These are phyloP conservation scores for Abrostola triplasia DNA, from an alignment of 2,888 invertebrate genomes.

Conservation along the genomic window DNA sequence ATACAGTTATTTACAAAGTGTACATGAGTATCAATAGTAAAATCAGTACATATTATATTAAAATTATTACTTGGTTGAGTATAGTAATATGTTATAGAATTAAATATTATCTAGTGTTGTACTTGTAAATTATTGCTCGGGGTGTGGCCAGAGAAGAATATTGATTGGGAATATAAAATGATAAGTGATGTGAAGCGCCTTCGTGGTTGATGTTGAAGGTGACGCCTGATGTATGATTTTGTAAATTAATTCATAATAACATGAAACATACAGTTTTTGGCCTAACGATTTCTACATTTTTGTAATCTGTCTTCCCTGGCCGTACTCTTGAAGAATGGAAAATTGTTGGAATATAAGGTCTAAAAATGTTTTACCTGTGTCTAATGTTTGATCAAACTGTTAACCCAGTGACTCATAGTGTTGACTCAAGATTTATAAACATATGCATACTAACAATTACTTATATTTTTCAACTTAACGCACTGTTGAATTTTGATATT, in stretches of 20 bases:
- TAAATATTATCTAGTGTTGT: conserved; percentile 46
- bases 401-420: conserved; percentile 15
- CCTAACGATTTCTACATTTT: background rate
- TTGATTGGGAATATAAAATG: background rate
- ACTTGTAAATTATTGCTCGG: conserved; percentile 19
- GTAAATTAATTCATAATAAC: too few relatives aligned
- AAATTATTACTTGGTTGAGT: conserved; percentile 44
- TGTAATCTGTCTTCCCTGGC: conserved; percentile 13
- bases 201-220: background rate
- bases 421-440: background rate
- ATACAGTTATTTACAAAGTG: conserved; percentile 43
- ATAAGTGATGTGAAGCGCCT: background rate
- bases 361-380: conserved; percentile 28
- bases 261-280: background rate
- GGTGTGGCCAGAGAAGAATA: conserved; percentile 39
- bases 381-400: conserved; percentile 55
- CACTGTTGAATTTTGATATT: conserved; percentile 27
- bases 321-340: conserved; percentile 19
- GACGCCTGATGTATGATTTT: too few relatives aligned
- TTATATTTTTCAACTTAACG: conserved; percentile 23
- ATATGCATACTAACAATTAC: conserved; percentile 3
- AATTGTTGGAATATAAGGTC: conserved; percentile 28
- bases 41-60: conserved; percentile 44
- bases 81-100: conserved; percentile 45
- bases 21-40: conserved; percentile 40